Evolutionary conservation across 2,797 vertebrate species (phyloP), one percentile per base, ranked within the genome.

Genomic region (Sebastes vulpes): DNA sequence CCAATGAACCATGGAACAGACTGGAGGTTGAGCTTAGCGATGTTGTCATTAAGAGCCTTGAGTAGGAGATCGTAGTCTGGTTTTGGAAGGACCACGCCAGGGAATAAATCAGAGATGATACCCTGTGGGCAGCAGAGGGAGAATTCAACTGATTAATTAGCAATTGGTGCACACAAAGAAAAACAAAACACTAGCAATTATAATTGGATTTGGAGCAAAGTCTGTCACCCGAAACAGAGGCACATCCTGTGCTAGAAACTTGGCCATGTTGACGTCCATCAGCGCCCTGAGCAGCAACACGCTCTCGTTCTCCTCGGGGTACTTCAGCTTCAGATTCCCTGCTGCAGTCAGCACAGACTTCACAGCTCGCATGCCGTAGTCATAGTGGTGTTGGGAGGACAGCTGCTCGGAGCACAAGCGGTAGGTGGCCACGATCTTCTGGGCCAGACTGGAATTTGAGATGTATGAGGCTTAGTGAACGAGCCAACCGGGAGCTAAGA

Each of bases 391-490:
- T 89, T 99, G 98, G 6, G 98, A 99, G 1, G 98, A 98, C 46
- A 99, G 91, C 86, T 99, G 98, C 92, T 99, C 97, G 0, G 98
- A 99, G 89, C 98, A 99, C 86, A 99, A 87, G 23, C 97, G 97
- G 85, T 99, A 99, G 2, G 98, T 99, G 1, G 98, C 98, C n/a
- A 98, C 98, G 1, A 99, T 99, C 90, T 99, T 99, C 94, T 97
- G 97, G 61, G 98, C 96, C 68, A 99, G 96, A 59, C 98, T 98
- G 7, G 1, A 65, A 73, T 58, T 14, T 48, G 4, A 72, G 14
- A 38, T 48, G 23, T 12, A 25, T 14, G 38, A 69, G 6, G 28
- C 4, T 61, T 23, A n/a, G 4, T 31, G 38, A 53, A 7, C 54
- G 18, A 82, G 60, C 11, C 21, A 69, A 66, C 1, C 1, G 1